These are phyloP conservation scores for Centropus unirufus DNA, from an alignment of 2,113 vertebrate species.

Conservation along the genomic window DNA sequence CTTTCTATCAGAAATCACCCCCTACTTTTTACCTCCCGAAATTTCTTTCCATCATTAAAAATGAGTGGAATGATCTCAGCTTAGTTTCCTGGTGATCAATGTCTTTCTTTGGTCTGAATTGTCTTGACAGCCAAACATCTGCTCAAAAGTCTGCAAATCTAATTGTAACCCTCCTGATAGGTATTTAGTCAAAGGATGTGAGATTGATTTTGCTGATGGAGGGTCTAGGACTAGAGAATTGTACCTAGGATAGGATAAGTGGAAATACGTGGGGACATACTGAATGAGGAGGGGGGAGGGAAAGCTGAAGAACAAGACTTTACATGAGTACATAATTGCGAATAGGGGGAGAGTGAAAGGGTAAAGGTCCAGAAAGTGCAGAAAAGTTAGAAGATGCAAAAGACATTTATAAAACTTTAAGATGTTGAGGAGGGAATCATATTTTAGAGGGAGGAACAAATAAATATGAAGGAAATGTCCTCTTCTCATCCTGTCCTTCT, in stretches of 20 bases:
- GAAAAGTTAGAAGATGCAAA: background rate
- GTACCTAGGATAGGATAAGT: background rate
- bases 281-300: background rate
- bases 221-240: background rate
- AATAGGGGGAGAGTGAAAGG: fast-evolving
- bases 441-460: background rate
- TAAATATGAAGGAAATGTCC: background rate
- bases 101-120: background rate
- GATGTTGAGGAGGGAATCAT: no score
- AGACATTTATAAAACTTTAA: background rate
- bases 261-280: background rate
- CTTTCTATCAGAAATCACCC: background rate
- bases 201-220: background rate
- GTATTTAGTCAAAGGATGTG: background rate
- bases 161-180: background rate
- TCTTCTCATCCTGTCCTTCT: background rate
- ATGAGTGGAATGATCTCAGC: background rate
- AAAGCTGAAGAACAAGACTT: background rate
- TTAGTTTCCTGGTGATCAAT: background rate
- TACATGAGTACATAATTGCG: background rate
- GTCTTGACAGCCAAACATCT: background rate
- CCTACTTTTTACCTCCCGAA: background rate
- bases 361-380: background rate
- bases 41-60: background rate
- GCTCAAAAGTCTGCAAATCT: background rate